Percentiles rank a stretch among this genome's conserved stretches.
Evolutionary conservation across 2,888 invertebrate species (phyloP).

Genomic region (Amblyjoppa fuscipennis): DNA sequence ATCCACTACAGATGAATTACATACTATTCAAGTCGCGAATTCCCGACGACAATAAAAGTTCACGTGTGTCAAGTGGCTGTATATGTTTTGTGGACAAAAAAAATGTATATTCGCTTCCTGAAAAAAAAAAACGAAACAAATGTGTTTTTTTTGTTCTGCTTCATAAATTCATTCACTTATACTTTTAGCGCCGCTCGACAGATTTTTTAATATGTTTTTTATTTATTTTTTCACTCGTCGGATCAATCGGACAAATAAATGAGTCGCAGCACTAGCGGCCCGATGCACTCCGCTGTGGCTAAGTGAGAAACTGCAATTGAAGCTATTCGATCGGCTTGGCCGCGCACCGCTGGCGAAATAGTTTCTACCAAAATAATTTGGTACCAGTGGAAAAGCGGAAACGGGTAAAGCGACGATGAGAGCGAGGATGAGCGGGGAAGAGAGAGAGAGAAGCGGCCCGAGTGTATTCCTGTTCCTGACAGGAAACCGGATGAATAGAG

Average conservation of each 20-base stretch:
- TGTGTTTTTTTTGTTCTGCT: background rate
- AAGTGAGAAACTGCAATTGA: slow-evolving; percentile 24
- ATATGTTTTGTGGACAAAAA: background rate
- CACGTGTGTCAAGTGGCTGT: background rate
- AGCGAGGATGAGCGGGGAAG: background rate
- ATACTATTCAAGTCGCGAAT: background rate
- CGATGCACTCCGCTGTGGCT: slow-evolving; percentile 35
- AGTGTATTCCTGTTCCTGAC: slow-evolving; percentile 44
- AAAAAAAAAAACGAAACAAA: background rate
- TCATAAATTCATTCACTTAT: background rate
- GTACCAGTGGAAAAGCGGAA: slow-evolving; percentile 5
- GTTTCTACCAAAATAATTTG: slow-evolving; percentile 49
- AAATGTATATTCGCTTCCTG: background rate
- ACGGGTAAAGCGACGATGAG: slow-evolving; percentile 11
- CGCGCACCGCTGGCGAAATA: slow-evolving; percentile 24
- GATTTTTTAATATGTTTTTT: background rate
- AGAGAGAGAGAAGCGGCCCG: background rate
- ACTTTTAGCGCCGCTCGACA: background rate
- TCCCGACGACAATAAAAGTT: background rate
- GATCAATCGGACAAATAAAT: slow-evolving; percentile 31
- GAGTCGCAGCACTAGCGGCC: slow-evolving; percentile 15
- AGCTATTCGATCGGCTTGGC: slow-evolving; percentile 28
- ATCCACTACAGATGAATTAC: slow-evolving; percentile 22
- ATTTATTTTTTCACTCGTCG: background rate
- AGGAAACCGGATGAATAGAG: slow-evolving; percentile 49